Conservation (phyloP, 2,888 invertebrate species). For the Brenthis daphne region DNA sequence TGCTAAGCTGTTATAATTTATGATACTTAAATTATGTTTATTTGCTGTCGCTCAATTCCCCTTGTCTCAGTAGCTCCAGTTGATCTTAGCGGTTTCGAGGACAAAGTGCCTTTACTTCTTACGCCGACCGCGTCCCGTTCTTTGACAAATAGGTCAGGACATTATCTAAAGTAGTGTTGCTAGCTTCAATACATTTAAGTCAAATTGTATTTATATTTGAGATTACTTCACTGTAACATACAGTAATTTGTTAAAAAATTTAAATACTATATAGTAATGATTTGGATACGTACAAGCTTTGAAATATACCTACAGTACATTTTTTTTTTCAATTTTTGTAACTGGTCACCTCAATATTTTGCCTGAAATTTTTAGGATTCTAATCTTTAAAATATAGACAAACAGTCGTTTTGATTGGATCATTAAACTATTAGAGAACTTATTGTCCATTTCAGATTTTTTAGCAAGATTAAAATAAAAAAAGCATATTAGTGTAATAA, state of each 20-base stretch:
- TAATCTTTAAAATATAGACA: no score
- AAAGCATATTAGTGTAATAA: constrained; percentile 17
- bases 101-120: constrained; percentile 37
- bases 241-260: not conserved
- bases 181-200: constrained; percentile 27
- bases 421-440: constrained; percentile 39
- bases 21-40: constrained; percentile 20
- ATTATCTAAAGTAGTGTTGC: constrained; percentile 30
- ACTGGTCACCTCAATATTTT: no score
- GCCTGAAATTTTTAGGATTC: no score
- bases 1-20: constrained; percentile 13
- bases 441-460: constrained; percentile 31
- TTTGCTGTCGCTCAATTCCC: constrained; percentile 24
- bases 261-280: not conserved
- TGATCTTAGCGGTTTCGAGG: constrained; percentile 32
- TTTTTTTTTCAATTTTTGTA: no score
- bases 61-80: constrained; percentile 29
- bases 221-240: not conserved
- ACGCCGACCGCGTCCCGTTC: constrained; percentile 31
- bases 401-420: not conserved
- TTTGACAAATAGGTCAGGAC: constrained; percentile 40
- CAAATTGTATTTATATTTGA: constrained; percentile 7
- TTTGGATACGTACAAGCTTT: no score
- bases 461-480: constrained; percentile 17
- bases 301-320: no score